Evolutionary conservation across 2,888 invertebrate species (phyloP).

Genomic region (Cabera pusaria): DNA sequence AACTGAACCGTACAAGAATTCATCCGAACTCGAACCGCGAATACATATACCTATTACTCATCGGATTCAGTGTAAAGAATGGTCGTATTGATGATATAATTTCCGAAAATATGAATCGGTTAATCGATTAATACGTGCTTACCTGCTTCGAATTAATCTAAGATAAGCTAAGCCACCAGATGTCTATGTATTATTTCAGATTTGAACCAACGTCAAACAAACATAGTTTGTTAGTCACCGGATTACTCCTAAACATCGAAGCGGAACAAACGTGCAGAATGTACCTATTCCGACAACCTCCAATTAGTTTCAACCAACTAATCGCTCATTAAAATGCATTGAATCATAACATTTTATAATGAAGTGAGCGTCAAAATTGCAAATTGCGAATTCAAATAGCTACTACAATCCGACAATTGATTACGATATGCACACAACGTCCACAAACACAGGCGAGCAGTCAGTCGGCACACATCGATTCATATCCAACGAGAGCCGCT

Average conservation of each 20-base stretch:
- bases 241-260: slow-evolving; percentile 12
- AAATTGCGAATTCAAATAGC: slow-evolving; percentile 76
- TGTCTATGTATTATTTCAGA: slow-evolving; percentile 12
- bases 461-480: slow-evolving; percentile 72
- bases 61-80: slow-evolving; percentile 21
- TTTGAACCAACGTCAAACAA: too few species aligned
- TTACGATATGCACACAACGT: slow-evolving; percentile 79
- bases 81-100: slow-evolving; percentile 25
- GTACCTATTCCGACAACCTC: slow-evolving; percentile 8
- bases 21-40: slow-evolving; percentile 19
- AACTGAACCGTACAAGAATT: slow-evolving; percentile 20
- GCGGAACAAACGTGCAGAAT: slow-evolving; percentile 21
- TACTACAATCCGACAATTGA: slow-evolving; percentile 79
- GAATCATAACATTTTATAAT: slow-evolving; percentile 23
- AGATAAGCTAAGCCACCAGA: slow-evolving; percentile 7
- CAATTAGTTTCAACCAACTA: slow-evolving; percentile 13
- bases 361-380: slow-evolving; percentile 74
- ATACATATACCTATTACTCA: slow-evolving; percentile 21
- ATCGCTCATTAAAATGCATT: slow-evolving; percentile 19
- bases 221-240: slow-evolving; percentile 8
- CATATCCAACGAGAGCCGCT: slow-evolving; percentile 76
- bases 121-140: slow-evolving; percentile 4
- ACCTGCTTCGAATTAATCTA: slow-evolving; percentile 7
- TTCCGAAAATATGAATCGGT: slow-evolving; percentile 21
- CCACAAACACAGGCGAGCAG: slow-evolving; percentile 79